A percentile compares a stretch with the other conserved stretches of the same genome.
Conservation (phyloP, 2,797 vertebrate species). For the Astyanax mexicanus region DNA sequence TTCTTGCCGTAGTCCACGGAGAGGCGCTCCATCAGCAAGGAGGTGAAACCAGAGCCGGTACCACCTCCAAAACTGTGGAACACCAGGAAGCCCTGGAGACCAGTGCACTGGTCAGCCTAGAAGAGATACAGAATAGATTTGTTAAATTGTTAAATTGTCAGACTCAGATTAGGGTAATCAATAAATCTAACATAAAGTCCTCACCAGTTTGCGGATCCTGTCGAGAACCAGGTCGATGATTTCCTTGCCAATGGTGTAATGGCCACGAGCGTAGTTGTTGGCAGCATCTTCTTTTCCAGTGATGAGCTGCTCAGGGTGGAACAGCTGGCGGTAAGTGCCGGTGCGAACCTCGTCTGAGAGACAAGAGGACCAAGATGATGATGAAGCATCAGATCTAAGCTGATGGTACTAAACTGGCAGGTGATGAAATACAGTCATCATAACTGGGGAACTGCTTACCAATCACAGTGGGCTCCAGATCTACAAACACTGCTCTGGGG, state of each 20-base stretch:
- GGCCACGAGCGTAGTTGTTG: slow-evolving; percentile 76
- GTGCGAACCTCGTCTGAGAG: slow-evolving; percentile 67
- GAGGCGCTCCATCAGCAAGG: slow-evolving; percentile 74
- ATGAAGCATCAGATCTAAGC: slow-evolving; percentile 33
- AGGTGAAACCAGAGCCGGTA: slow-evolving; percentile 78
- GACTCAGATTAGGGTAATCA: too few relatives aligned
- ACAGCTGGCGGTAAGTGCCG: slow-evolving; percentile 64
- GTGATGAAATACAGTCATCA: neutral
- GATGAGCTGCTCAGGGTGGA: slow-evolving; percentile 74
- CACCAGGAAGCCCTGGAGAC: slow-evolving; percentile 80
- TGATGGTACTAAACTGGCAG: slow-evolving; percentile 28
- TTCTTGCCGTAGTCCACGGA: slow-evolving; percentile 75
- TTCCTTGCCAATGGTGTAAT: slow-evolving; percentile 77
- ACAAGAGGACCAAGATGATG: neutral
- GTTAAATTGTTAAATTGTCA: too few relatives aligned
- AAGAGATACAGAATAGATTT: too few relatives aligned
- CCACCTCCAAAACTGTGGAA: slow-evolving; percentile 78
- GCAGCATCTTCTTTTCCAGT: slow-evolving; percentile 77
- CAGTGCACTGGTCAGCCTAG: slow-evolving; percentile 81
- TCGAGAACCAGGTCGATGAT: slow-evolving; percentile 75
- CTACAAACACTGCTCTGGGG: slow-evolving; percentile 82
- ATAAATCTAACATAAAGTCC: slow-evolving; percentile 37
- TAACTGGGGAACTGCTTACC: slow-evolving; percentile 61
- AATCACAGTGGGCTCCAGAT: slow-evolving; percentile 82
- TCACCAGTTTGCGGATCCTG: slow-evolving; percentile 73